Evolutionary conservation across 2,888 invertebrate genomes (phyloP).

Genomic region (Apamea sordens): DNA sequence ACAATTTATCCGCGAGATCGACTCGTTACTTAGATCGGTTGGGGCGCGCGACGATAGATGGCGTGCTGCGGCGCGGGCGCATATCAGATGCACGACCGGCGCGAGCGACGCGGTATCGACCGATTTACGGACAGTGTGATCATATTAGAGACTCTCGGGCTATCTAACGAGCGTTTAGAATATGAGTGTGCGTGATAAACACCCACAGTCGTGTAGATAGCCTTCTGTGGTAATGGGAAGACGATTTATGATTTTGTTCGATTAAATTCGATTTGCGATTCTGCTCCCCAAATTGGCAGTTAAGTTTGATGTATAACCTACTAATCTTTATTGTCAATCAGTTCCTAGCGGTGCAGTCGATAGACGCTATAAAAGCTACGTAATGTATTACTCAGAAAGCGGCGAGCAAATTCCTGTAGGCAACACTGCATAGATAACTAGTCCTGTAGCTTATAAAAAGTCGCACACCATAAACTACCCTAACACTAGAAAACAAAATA

Average conservation of each 20-base stretch:
- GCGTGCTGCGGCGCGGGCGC: constrained; percentile 75
- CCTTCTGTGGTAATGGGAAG: constrained; percentile 54
- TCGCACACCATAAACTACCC: constrained; percentile 43
- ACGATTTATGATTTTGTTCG: constrained; percentile 58
- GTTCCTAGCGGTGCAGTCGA: constrained; percentile 23
- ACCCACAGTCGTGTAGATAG: constrained; percentile 59
- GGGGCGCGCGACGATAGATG: constrained; percentile 84
- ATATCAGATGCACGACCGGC: constrained; percentile 86
- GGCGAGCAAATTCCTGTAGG: background rate
- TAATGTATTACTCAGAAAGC: constrained; percentile 12
- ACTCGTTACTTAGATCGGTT: constrained; percentile 87
- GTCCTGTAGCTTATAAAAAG: constrained; percentile 34
- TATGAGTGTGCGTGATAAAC: constrained; percentile 66
- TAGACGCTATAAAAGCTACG: constrained; percentile 17
- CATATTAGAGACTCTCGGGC: constrained; percentile 71
- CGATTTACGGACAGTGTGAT: constrained; percentile 71
- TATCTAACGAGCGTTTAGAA: constrained; percentile 69
- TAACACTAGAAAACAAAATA: constrained; percentile 62
- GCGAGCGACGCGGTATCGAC: constrained; percentile 72
- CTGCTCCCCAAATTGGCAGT: constrained; percentile 58
- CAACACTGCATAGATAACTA: constrained; percentile 5
- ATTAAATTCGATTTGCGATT: constrained; percentile 60
- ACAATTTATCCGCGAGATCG: constrained; percentile 86
- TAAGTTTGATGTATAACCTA: constrained; percentile 51
- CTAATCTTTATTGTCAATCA: constrained; percentile 55